Base-by-base conservation (phyloP, 37 sponge, comb jelly and placozoan species). In the Aphrocallistes beatrix region DNA sequence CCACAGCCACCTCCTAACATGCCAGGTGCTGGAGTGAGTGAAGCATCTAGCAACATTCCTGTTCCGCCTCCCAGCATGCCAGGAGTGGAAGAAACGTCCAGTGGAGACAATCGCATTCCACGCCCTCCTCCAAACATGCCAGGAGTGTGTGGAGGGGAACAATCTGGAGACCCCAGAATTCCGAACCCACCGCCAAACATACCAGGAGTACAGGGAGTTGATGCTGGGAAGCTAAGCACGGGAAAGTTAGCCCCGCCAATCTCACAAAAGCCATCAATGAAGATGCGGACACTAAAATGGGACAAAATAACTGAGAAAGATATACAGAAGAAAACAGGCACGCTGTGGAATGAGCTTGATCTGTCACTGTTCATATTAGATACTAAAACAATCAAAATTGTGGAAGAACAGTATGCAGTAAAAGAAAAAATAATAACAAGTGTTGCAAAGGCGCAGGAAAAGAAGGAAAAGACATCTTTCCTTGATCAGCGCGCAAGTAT, bases 281-380 rank as follows among this genome's bases (percentile, higher is more conserved):
- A 88, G 36, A 95, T 95, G 96, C 89, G 88, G 85, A 95, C 89
- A 49, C 69, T 95, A n/a, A 95, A 95, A 75, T 95, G 96, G 96
- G 85, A 85, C 51, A 93, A 93, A 81, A 45, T 95, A 0, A 49
- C 90, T 0, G 82, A 86, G 50, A 84, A 40, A 21, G 38, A 17
- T 17, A 85, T 92, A 19, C 81, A 37, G 34, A 40, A 81, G 8
- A 84, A 82, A 13, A 37, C 87, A 1, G 40, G 42, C 16, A 82
- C 88, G 21, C 86, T 93, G 23, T 93, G 93, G 93, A 40, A 86
- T 42, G 38, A 83, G 51, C 37, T 89, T 0, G 82, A 87, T 17
- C 30, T 50, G 25, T 82, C 82, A 25, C 75, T 8, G n/a, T 60
- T 32, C n/a, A 13, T 30, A 25, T 28, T 60, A 60, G 75, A 60